phyloP scores from a whole-genome alignment of 37 sponge, comb jelly and placozoan species.

The Oopsacas minuta region DNA sequence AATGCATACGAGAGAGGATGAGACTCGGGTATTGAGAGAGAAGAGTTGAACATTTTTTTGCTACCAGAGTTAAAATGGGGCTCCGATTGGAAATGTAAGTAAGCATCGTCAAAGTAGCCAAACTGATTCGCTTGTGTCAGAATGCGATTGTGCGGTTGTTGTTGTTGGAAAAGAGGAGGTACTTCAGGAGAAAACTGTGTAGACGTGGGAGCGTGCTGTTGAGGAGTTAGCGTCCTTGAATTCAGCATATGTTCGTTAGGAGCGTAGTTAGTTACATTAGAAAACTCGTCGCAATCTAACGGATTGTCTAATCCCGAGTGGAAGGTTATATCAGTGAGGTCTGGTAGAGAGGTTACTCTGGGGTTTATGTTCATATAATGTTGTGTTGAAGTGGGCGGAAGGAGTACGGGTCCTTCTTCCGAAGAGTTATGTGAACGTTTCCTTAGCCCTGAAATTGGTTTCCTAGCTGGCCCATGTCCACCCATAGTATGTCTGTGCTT shows the following conservation, averaged over 20 bases:
- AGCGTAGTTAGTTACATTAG: neutral
- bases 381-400: neutral
- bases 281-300: neutral
- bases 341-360: neutral
- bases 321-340: neutral
- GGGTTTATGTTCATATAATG: neutral
- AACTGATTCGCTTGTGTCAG: neutral
- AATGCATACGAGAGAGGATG: neutral
- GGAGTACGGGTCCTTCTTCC: neutral
- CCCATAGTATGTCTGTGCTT: neutral
- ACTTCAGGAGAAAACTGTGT: neutral
- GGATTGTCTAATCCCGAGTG: conserved; percentile 3
- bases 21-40: conserved; percentile 1
- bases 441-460: neutral
- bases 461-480: neutral
- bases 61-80: neutral
- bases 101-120: conserved; percentile 6
- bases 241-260: neutral
- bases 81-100: neutral
- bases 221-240: neutral
- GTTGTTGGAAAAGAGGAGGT: neutral
- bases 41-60: conserved; percentile 14
- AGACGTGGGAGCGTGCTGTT: neutral
- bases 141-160: neutral
- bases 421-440: neutral